Evolutionary conservation across 2,797 vertebrate genomes (phyloP).

Genomic region (Myotis findleyi): DNA sequence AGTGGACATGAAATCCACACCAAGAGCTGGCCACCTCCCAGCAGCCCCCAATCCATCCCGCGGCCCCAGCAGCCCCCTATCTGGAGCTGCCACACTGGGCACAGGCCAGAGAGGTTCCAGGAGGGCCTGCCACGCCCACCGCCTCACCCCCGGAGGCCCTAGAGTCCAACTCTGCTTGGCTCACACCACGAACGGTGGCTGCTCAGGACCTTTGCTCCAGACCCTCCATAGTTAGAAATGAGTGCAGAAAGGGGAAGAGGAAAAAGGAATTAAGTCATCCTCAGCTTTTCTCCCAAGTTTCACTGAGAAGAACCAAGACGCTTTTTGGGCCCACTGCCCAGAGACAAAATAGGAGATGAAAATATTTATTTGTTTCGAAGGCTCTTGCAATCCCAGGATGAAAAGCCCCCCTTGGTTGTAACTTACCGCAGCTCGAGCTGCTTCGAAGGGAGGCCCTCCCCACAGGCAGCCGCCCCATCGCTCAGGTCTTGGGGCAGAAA

Average conservation of each 20-base stretch:
- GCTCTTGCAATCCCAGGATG: conserved; percentile 66
- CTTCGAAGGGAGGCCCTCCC: not conserved
- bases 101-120: not conserved
- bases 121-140: not conserved
- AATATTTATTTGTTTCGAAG: conserved; percentile 81
- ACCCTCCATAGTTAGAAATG: not conserved
- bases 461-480: not conserved
- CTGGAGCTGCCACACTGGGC: not conserved
- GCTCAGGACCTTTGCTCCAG: not conserved
- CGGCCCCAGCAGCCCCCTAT: not conserved
- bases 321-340: conserved; percentile 72
- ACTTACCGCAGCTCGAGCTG: not conserved
- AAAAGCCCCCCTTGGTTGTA: conserved; percentile 74
- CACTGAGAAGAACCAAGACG: conserved; percentile 22
- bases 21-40: not conserved
- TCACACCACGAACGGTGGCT: not conserved
- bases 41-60: not conserved
- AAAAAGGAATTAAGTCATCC: conserved; percentile 65
- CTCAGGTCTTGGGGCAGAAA: not conserved
- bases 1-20: not conserved
- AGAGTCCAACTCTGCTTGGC: not conserved
- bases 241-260: conserved; percentile 9
- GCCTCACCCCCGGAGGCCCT: not conserved
- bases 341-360: conserved; percentile 77
- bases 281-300: conserved; percentile 61